Conservation (phyloP, 1,140 invertebrate genomes). For the Euura saliciscinereae region DNA sequence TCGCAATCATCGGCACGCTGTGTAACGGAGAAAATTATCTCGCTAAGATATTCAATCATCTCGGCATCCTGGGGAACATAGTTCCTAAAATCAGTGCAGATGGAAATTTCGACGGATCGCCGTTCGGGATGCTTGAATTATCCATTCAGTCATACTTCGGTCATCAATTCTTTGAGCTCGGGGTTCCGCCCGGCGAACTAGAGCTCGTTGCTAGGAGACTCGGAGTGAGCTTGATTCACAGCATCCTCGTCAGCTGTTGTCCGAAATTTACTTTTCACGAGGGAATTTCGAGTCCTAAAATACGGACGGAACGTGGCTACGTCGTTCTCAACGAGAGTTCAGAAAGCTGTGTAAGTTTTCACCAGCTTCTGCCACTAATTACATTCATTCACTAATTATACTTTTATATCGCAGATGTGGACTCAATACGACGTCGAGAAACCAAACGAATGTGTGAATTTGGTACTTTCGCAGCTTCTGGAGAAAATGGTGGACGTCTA, state of each 20-base stretch:
- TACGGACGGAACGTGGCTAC: conserved; percentile 33
- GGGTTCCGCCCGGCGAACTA: conserved; percentile 61
- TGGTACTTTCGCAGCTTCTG: conserved; percentile 43
- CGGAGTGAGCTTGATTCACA: conserved; percentile 66
- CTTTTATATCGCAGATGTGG: conserved; percentile 5
- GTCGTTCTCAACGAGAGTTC: conserved; percentile 43
- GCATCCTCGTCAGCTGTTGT: conserved; percentile 63
- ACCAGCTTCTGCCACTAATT: conserved; percentile 25
- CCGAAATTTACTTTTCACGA: conserved; percentile 51
- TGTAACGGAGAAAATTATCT: conserved; percentile 40
- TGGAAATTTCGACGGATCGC: conserved; percentile 24
- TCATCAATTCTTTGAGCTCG: conserved; percentile 63
- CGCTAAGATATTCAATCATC: conserved; percentile 35
- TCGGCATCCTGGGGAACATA: conserved; percentile 39
- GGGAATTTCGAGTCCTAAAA: conserved; percentile 30
- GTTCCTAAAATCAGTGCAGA: conserved; percentile 35
- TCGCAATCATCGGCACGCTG: conserved; percentile 12
- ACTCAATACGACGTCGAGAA: conserved; percentile 16
- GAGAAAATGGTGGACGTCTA: conserved; percentile 25
- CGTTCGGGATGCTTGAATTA: conserved; percentile 36
- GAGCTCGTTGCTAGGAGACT: conserved; percentile 61
- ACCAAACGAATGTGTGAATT: conserved; percentile 44
- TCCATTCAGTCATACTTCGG: conserved; percentile 55
- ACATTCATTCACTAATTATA: conserved; percentile 15
- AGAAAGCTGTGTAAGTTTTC: conserved; percentile 26